These are phyloP conservation scores for Clarias magur DNA, from an alignment of 2,113 vertebrate species.

Conservation along the genomic window DNA sequence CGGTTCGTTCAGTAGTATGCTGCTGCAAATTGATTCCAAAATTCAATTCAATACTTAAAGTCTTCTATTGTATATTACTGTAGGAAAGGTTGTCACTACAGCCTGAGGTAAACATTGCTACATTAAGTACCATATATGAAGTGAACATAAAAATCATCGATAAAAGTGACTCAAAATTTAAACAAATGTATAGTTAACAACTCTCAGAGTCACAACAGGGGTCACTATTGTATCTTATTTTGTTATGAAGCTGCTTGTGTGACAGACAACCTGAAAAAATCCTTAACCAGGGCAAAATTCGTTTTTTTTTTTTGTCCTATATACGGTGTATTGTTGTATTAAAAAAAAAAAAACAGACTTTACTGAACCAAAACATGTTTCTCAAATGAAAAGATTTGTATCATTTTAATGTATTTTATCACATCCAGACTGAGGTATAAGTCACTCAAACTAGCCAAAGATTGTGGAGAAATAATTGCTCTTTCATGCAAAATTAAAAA, in stretches of 20 bases:
- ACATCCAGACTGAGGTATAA: neutral
- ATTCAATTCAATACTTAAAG: no score
- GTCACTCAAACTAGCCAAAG: neutral
- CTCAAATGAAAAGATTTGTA: neutral
- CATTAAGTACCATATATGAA: neutral
- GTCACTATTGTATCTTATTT: slow-evolving; percentile 63
- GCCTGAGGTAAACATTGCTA: neutral
- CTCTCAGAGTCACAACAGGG: slow-evolving; percentile 58
- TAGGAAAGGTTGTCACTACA: neutral
- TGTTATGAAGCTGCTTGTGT: neutral
- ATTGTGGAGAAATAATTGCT: neutral
- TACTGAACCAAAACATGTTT: neutral
- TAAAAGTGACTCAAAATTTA: neutral
- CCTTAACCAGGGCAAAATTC: neutral
- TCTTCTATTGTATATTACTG: neutral
- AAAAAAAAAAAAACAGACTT: neutral
- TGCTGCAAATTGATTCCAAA: no score
- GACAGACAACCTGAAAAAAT: neutral
- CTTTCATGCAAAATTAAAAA: no score
- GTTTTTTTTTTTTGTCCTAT: neutral
- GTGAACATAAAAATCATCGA: neutral
- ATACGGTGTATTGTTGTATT: neutral
- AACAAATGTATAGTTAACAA: neutral
- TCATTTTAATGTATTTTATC: neutral
- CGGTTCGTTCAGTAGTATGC: no score